Evolutionary conservation across 2,113 vertebrate genomes (phyloP).

Genomic region (Odocoileus virginianus): DNA sequence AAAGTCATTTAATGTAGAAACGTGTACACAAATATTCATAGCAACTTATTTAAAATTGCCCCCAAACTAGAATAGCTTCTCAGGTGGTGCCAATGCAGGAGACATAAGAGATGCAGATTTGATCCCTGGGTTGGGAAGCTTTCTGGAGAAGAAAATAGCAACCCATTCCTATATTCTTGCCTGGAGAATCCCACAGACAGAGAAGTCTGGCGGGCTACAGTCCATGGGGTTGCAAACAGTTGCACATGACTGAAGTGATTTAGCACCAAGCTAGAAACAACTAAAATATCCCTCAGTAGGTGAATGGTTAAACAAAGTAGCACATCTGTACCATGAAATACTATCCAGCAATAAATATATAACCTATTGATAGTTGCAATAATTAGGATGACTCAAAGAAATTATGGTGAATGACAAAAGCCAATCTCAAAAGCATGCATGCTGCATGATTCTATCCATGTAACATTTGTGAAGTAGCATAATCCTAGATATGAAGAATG

Average conservation of each 20-base stretch:
- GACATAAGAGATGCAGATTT: background rate
- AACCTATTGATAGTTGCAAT: background rate
- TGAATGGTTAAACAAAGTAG: background rate
- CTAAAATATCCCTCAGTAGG: background rate
- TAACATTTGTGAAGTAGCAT: background rate
- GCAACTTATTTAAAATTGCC: background rate
- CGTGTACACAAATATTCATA: background rate
- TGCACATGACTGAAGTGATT: background rate
- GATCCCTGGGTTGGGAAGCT: background rate
- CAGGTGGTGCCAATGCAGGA: background rate
- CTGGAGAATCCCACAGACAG: background rate
- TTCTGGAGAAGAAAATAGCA: background rate
- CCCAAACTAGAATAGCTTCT: background rate
- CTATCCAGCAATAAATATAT: background rate
- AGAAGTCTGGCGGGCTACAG: background rate
- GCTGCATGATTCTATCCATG: background rate
- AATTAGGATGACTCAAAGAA: background rate
- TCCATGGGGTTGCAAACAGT: background rate
- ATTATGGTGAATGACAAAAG: background rate
- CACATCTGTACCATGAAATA: background rate
- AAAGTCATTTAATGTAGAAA: background rate
- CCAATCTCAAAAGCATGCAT: background rate
- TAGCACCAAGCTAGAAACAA: background rate
- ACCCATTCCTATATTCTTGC: background rate
- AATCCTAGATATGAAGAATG: background rate